A percentile compares a stretch with the other conserved stretches of the same genome.
Evolutionary conservation across 2,797 vertebrate genomes (phyloP).

Genomic region (Xyrichtys novacula): DNA sequence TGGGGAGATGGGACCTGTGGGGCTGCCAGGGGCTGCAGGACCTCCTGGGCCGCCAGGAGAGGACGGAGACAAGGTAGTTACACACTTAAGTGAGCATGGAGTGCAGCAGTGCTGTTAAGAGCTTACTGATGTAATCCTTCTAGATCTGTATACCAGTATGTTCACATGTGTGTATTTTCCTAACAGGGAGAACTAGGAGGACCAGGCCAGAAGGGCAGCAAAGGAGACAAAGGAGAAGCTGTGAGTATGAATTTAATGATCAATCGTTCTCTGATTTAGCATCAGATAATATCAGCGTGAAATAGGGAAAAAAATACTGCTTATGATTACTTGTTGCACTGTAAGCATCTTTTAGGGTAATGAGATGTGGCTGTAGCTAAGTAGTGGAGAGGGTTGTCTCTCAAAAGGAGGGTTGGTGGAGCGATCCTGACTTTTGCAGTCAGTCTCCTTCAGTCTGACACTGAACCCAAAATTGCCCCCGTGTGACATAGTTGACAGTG

Average conservation of each 20-base stretch:
- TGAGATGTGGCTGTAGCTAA: too few species aligned
- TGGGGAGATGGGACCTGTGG: constrained; percentile 86
- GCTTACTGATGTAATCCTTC: constrained; percentile 1
- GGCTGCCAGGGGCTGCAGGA: constrained; percentile 87
- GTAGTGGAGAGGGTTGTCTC: too few species aligned
- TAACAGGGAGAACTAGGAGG: constrained; percentile 90
- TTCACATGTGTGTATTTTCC: constrained; percentile 26
- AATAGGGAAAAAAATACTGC: constrained; percentile 28
- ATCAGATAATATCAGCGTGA: constrained; percentile 20
- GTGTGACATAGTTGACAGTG: too few species aligned
- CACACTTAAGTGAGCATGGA: not conserved
- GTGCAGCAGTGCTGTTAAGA: constrained; percentile 2
- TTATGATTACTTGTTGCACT: constrained; percentile 25
- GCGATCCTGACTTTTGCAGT: too few species aligned
- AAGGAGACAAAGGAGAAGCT: constrained; percentile 92
- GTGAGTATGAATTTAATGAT: constrained; percentile 81
- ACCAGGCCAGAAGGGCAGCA: constrained; percentile 93
- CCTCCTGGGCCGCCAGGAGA: constrained; percentile 88
- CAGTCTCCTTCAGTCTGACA: too few species aligned
- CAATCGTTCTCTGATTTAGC: constrained; percentile 8
- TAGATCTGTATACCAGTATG: constrained; percentile 1
- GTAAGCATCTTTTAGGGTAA: constrained; percentile 9
- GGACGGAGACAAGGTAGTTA: constrained; percentile 93
- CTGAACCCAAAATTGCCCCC: too few species aligned
- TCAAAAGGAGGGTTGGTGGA: too few species aligned